Evolutionary conservation across 2,113 vertebrate species (phyloP).

Genomic region (Leucopternis melanops): DNA sequence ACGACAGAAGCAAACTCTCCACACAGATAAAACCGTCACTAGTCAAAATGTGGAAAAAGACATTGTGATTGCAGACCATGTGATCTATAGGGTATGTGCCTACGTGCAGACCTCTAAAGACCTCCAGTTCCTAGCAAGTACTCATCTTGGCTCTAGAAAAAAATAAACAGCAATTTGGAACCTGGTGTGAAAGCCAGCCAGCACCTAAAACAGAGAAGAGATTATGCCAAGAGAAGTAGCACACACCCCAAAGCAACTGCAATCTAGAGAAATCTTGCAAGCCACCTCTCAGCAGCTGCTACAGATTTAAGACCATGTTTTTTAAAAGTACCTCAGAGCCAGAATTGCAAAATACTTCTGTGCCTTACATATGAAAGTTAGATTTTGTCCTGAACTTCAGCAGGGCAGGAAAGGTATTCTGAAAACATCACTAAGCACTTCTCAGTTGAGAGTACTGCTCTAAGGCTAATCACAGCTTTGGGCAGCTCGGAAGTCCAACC

Average conservation of each 20-base stretch:
- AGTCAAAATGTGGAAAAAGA: not conserved
- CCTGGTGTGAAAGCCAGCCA: not conserved
- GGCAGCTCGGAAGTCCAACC: too few relatives aligned
- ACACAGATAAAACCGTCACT: not conserved
- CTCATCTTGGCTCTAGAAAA: not conserved
- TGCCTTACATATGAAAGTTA: not conserved
- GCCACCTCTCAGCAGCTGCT: not conserved
- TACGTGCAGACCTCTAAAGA: not conserved
- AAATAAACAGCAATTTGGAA: not conserved
- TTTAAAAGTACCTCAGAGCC: not conserved
- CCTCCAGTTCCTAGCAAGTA: not conserved
- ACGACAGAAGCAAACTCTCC: not conserved
- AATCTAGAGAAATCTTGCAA: not conserved
- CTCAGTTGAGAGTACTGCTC: too few relatives aligned
- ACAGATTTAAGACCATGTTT: not conserved
- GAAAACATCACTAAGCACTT: not conserved
- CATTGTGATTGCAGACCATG: not conserved
- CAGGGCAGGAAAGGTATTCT: not conserved
- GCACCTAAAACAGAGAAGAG: not conserved
- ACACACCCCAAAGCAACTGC: not conserved
- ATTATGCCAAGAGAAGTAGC: not conserved
- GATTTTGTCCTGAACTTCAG: not conserved
- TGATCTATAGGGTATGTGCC: not conserved
- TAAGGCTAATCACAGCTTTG: too few relatives aligned
- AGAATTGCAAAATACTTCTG: not conserved